Evolutionary conservation across 1,140 invertebrate species (phyloP), one percentile per base, ranked within the genome.

Genomic region (Grapholita molesta): DNA sequence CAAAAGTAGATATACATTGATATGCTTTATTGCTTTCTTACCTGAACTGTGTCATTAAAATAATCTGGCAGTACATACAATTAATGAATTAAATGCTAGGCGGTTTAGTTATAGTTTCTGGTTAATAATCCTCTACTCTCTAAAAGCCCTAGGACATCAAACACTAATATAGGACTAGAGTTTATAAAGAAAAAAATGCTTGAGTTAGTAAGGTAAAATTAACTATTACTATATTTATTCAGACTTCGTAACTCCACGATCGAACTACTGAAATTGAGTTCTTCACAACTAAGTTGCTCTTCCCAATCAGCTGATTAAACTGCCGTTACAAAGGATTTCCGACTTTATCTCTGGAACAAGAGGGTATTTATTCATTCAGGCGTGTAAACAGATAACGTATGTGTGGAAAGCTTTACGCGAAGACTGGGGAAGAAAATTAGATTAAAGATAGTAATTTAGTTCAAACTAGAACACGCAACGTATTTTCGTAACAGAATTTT

Each of bases 231-330:
- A n/a, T n/a, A n/a, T n/a, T n/a, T n/a, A n/a, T n/a, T n/a, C 33
- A 35, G 9, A 2, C 15, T 48, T 30, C 55, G 6, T 61, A 61
- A 15, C 55, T 61, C 24, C 25, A 25, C 24, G n/a, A 7, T 74
- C 67, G 68, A 75, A 73, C 64, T 74, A 55, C 70, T 68, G 35
- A 71, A 78, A 75, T 76, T 72, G 69, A 52, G 64, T 74, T 77
- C 68, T 70, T 64, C 73, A 73, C 77, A 78, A 72, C 78, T 78
- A 80, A 78, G 71, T 77, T 73, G 67, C 68, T 64, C 72, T 48
- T 64, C 28, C 77, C 77, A 78, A 80, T 80, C 79, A 77, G 71
- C 74, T 80, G 79, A 80, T 80, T 78, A 77, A 80, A 80, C 23
- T 18, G 12, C 64, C 23, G 21, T 30, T 23, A 32, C 72, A 64